These are phyloP conservation scores for Thalassaphorura encarpata DNA, from an alignment of 1,140 invertebrate genomes.

Conservation along the genomic window DNA sequence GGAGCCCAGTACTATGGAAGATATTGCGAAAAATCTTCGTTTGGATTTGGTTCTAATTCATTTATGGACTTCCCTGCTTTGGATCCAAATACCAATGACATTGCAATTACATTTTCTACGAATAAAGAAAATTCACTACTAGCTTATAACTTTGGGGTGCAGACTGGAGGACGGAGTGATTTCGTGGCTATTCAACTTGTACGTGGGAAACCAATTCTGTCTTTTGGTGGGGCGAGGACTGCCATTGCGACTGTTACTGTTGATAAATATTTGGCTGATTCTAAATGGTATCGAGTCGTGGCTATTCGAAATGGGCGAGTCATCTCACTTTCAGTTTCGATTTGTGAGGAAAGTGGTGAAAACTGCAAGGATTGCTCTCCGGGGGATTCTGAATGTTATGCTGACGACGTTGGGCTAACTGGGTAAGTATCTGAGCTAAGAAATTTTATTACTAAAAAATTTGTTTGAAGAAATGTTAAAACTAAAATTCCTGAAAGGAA, in stretches of 20 bases:
- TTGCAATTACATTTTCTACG: conserved; percentile 82
- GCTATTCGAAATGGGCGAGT: conserved; percentile 78
- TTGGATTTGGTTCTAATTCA: conserved; percentile 76
- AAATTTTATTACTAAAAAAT: too few species aligned
- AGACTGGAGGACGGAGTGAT: conserved; percentile 76
- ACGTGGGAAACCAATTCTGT: conserved; percentile 70
- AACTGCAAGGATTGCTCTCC: conserved; percentile 72
- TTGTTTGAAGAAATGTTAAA: too few species aligned
- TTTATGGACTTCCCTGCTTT: conserved; percentile 77
- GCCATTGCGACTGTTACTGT: conserved; percentile 69
- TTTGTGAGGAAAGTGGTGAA: conserved; percentile 73
- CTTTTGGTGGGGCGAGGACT: conserved; percentile 74
- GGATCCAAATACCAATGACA: conserved; percentile 77
- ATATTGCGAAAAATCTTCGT: conserved; percentile 79
- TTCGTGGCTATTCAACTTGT: conserved; percentile 84
- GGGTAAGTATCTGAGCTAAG: conserved; percentile 63
- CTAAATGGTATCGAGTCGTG: conserved; percentile 81
- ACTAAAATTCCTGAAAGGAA: too few species aligned
- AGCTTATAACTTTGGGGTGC: conserved; percentile 78
- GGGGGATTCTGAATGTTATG: conserved; percentile 66
- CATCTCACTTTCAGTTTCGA: conserved; percentile 67
- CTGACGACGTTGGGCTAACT: conserved; percentile 68
- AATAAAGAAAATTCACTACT: conserved; percentile 73
- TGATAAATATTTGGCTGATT: conserved; percentile 61
- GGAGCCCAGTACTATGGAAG: conserved; percentile 71